These are phyloP conservation scores for Luscinia luscinia DNA, from an alignment of 2,797 vertebrate species.

Conservation along the genomic window DNA sequence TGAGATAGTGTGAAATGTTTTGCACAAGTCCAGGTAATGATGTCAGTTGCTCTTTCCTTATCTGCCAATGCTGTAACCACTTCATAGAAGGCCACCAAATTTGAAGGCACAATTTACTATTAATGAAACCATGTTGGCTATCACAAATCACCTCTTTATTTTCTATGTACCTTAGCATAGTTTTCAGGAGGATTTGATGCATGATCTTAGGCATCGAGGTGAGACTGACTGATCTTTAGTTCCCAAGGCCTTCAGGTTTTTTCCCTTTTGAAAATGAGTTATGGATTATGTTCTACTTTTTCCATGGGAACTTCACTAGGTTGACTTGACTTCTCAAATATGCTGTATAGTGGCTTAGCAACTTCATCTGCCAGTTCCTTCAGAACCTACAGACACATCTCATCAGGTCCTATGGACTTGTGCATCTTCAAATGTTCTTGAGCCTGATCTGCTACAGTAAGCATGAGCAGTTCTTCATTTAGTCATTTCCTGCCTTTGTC, in stretches of 20 bases:
- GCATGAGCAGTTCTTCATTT: background rate
- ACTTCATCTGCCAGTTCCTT: background rate
- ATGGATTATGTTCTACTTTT: background rate
- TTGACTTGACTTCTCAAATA: background rate
- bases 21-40: background rate
- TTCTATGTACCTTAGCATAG: too few relatives aligned
- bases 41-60: background rate
- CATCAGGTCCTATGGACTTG: background rate
- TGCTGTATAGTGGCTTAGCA: background rate
- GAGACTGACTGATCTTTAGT: background rate
- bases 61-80: background rate
- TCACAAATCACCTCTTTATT: too few relatives aligned
- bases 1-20: background rate
- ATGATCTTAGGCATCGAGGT: background rate
- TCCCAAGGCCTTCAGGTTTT: background rate
- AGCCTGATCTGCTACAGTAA: background rate
- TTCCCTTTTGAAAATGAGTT: background rate
- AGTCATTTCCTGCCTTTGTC: background rate
- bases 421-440: background rate
- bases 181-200: background rate
- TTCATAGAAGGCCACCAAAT: background rate
- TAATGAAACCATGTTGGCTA: background rate
- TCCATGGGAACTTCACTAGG: background rate
- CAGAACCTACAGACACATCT: fast-evolving
- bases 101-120: background rate